Evolutionary conservation across 2,888 invertebrate genomes (phyloP).

Genomic region (Oithona nana): DNA sequence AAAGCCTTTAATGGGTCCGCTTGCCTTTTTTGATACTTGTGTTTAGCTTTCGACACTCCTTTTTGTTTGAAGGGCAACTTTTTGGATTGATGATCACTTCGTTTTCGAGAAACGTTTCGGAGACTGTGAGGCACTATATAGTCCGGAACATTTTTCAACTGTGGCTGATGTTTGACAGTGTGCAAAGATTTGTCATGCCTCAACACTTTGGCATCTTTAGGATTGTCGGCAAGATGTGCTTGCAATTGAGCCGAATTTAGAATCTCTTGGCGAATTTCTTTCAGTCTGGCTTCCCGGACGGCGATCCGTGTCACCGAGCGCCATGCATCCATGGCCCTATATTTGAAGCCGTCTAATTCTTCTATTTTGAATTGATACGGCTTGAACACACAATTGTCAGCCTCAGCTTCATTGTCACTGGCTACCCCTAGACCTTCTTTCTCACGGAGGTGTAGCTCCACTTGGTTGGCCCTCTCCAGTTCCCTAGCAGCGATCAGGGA

Average conservation of each 20-base stretch:
- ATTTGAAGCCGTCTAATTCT: constrained; percentile 81
- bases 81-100: neutral
- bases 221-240: constrained; percentile 82
- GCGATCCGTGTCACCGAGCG: constrained; percentile 80
- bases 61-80: neutral
- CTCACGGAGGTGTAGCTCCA: constrained; percentile 50
- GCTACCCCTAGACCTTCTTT: constrained; percentile 38
- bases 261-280: constrained; percentile 85
- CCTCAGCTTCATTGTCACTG: constrained; percentile 21
- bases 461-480: constrained; percentile 45
- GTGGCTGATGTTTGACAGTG: constrained; percentile 59
- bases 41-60: constrained; percentile 12
- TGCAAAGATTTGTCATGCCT: constrained; percentile 63
- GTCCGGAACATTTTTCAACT: constrained; percentile 76
- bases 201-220: constrained; percentile 61
- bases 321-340: constrained; percentile 87
- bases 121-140: constrained; percentile 66
- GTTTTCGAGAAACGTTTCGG: neutral
- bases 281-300: constrained; percentile 76
- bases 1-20: constrained; percentile 21
- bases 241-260: constrained; percentile 70
- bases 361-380: constrained; percentile 84
- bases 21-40: neutral
- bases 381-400: constrained; percentile 32
- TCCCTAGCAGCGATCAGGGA: constrained; percentile 75